Evolutionary conservation across 2,113 vertebrate genomes (phyloP), one percentile per base, ranked within the genome.

Genomic region (Dipodomys spectabilis): DNA sequence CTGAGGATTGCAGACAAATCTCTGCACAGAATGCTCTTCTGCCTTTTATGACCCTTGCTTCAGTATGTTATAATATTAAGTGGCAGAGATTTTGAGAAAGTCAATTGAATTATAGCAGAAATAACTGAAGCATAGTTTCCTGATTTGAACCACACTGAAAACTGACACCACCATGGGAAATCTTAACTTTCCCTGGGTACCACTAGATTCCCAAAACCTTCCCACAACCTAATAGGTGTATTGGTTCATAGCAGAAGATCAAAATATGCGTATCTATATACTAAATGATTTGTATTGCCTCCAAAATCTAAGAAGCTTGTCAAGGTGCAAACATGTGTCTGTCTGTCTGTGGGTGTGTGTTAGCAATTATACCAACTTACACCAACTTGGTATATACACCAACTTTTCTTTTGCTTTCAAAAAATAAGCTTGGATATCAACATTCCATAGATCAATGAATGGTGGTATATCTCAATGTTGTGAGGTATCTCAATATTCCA

Each of bases 381-480:
- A 39, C 5, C 39, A 39, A 39, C 39, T 39, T 39, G 10, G 20
- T 28, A 72, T 9, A 7, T 78, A 65, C 18, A 7, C 72, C 12
- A 88, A 72, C 8, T 82, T 92, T 4, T 49, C 18, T 84, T 96
- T 82, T 82, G 30, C 28, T 65, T 82, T 86, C 13, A 82, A 30
- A 57, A 57, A 57, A 57, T 57, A 18, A 57, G 53, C 53, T 16
- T 4, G 15, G 53, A 16, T 57, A 57, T 16, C 53, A 57, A 57
- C 15, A 57, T 57, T 57, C 53, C 53, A 57, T 16, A 57, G 53
- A 57, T 57, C 53, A 57, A 13, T 57, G 53, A 57, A 57, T 57
- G 53, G 53, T 13, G 49, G 49, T 8, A 49, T 49, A 49, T 12
- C 49, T 49, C 49, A 49, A 25, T 68, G 12, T 15, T 88, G 7